These are phyloP conservation scores for Ptyas mucosa DNA, from an alignment of 2,113 vertebrate genomes.

Conservation along the genomic window DNA sequence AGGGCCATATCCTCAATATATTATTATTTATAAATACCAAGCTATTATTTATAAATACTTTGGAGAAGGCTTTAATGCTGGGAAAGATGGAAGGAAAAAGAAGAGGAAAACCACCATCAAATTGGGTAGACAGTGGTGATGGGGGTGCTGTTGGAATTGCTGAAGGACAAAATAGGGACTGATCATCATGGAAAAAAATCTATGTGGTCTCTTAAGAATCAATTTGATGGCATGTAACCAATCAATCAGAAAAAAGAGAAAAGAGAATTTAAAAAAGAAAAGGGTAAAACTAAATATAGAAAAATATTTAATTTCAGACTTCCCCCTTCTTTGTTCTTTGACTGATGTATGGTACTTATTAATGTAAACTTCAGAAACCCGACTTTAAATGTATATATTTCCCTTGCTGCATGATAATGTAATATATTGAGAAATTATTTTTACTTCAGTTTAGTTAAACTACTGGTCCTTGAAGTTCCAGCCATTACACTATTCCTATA, in stretches of 20 bases:
- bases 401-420: neutral
- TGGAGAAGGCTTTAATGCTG: neutral
- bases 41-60: neutral
- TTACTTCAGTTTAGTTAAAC: neutral
- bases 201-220: neutral
- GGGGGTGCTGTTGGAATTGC: neutral
- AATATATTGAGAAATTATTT: neutral
- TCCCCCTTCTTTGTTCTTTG: neutral
- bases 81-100: neutral
- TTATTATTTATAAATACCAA: neutral
- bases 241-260: neutral
- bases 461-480: neutral
- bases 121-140: neutral
- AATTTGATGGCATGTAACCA: neutral
- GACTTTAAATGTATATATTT: neutral
- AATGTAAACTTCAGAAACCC: neutral
- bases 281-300: neutral
- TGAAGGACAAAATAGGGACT: neutral
- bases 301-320: neutral
- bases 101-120: neutral
- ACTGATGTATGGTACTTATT: neutral
- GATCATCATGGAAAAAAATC: neutral
- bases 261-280: neutral
- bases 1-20: neutral
- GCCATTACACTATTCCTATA: neutral